These are phyloP conservation scores for Sialis fuliginosa DNA, from an alignment of 2,888 invertebrate genomes.

Conservation along the genomic window DNA sequence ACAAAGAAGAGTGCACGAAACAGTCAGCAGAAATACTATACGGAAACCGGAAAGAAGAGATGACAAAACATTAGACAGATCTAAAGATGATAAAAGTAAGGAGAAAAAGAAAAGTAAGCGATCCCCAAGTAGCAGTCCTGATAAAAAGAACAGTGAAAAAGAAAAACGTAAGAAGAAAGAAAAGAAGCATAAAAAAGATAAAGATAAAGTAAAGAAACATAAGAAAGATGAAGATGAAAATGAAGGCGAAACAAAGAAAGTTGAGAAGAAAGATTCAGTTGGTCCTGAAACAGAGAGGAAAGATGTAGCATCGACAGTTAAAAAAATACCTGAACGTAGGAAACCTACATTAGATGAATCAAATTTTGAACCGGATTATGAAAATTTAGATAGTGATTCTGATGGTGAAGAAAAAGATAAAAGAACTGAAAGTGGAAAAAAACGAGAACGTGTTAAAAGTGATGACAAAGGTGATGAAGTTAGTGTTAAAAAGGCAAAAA, in stretches of 20 bases:
- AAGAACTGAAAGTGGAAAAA: slow-evolving; percentile 25
- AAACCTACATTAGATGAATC: slow-evolving; percentile 54
- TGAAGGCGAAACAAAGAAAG: slow-evolving; percentile 12
- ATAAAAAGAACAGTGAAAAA: slow-evolving; percentile 12
- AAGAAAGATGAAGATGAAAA: slow-evolving; percentile 18
- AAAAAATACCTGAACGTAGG: slow-evolving; percentile 35
- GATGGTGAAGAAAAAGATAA: slow-evolving; percentile 29
- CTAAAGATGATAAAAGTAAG: slow-evolving; percentile 10
- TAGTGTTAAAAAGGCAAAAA: slow-evolving; percentile 14
- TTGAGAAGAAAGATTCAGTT: slow-evolving; percentile 12
- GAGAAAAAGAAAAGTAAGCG: slow-evolving; percentile 14
- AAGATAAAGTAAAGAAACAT: slow-evolving; percentile 21
- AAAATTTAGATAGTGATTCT: slow-evolving; percentile 44
- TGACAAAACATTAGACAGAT: neutral
- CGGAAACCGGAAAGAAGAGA: slow-evolving; percentile 8
- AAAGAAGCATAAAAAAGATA: slow-evolving; percentile 28
- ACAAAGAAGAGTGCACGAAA: slow-evolving; percentile 14
- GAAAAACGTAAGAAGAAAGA: slow-evolving; percentile 21
- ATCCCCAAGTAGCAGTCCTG: slow-evolving; percentile 16
- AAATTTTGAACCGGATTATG: slow-evolving; percentile 58
- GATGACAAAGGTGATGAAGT: slow-evolving; percentile 28
- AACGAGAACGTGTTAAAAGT: slow-evolving; percentile 30
- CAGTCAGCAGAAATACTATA: slow-evolving; percentile 19
- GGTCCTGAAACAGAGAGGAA: slow-evolving; percentile 14
- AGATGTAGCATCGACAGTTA: slow-evolving; percentile 14